Evolutionary conservation across 2,113 vertebrate genomes (phyloP).

Genomic region (Archocentrus centrarchus): DNA sequence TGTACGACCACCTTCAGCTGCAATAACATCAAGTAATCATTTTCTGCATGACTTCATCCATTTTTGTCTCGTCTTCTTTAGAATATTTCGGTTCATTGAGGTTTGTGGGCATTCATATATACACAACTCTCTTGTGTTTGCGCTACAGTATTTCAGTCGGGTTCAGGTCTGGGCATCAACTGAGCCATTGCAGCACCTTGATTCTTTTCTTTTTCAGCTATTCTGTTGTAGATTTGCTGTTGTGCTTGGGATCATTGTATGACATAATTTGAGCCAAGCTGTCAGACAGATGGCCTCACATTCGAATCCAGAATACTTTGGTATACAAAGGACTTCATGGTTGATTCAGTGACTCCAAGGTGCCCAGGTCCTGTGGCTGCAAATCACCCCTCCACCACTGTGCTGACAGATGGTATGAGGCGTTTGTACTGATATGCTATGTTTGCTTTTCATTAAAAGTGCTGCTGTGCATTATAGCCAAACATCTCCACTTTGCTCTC

Average conservation of each 20-base stretch:
- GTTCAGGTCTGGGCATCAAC: neutral
- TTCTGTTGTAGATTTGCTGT: neutral
- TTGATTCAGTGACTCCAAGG: neutral
- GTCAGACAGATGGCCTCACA: neutral
- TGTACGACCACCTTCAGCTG: neutral
- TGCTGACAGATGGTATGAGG: too few relatives aligned
- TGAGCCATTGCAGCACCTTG: neutral
- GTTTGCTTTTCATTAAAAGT: too few relatives aligned
- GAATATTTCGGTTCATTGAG: neutral
- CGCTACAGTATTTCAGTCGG: neutral
- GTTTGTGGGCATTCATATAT: neutral
- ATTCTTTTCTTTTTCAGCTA: neutral
- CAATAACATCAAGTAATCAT: neutral
- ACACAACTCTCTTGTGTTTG: neutral
- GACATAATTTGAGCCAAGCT: neutral
- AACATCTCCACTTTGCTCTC: neutral
- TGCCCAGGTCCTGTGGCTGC: neutral
- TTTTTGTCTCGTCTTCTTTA: neutral
- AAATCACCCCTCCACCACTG: neutral
- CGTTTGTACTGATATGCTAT: too few relatives aligned
- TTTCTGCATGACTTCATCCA: neutral
- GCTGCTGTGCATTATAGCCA: neutral
- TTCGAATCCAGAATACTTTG: neutral
- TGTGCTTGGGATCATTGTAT: neutral
- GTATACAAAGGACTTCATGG: neutral